Evolutionary conservation across 2,797 vertebrate genomes (phyloP), one percentile per base, ranked within the genome.

Genomic region (Pangasius mekongensis): DNA sequence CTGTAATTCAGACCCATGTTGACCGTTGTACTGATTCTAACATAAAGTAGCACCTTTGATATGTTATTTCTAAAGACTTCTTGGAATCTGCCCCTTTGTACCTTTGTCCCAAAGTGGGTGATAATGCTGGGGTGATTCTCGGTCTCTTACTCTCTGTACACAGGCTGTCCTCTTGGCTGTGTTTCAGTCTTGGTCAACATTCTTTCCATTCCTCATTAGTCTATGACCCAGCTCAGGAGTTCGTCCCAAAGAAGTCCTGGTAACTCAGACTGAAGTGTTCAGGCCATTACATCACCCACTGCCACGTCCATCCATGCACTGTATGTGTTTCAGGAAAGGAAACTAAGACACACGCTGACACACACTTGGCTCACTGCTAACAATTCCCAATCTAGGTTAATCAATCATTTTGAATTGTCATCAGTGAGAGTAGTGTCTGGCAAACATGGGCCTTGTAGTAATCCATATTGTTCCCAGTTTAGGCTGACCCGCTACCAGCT

Each of bases 181-280:
- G 43, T 85, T 76, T 89, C 85, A 83, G 84, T 83, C 83, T 88
- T 62, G 27, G 60, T 80, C 43, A 89, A 93, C 93, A 94, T 94
- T 95, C 93, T 89, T 94, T 94, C 94, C 93, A 93, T 95, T 92
- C 92, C 93, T 95, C 93, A 94, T 94, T 88, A 93, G 93, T 94
- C 94, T 91, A 78, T 92, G 83, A 89, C 84, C 54, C 93, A 83
- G 52, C 86, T 66, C 47, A 39, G 87, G 81, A 91, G 69, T 88
- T 39, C 86, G 73, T 66, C 76, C 64, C 67, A 83, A 78, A 91
- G 92, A 85, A 89, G 92, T 88, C 89, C 88, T 64, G 58, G 30
- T 78, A 88, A 87, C 80, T 82, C 92, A 90, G 89, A 74, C 93
- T 89, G 90, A 95, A 95, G 91, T 93, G 92, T 94, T 95, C 93